phyloP scores from a whole-genome alignment of 2,797 vertebrate genomes.

The Lycodopsis pacificus region DNA sequence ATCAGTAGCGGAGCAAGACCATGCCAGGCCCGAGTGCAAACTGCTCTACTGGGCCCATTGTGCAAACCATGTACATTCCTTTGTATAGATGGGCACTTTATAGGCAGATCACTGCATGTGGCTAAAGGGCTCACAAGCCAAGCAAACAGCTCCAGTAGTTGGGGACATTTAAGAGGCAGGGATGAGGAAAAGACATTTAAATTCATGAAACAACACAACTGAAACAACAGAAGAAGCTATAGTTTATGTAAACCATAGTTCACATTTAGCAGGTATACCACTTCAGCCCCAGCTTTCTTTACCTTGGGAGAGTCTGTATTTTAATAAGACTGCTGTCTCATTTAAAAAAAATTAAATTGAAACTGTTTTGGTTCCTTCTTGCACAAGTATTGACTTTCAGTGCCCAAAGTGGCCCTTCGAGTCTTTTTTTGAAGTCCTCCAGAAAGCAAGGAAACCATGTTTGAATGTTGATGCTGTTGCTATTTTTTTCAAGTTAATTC shows the following conservation, averaged over 20 bases:
- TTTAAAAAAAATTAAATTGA: conserved; percentile 25
- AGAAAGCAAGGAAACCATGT: conserved; percentile 30
- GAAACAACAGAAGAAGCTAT: neutral
- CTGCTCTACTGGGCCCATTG: neutral
- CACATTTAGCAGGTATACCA: neutral
- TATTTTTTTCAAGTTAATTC: conserved; percentile 40
- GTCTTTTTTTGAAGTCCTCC: conserved; percentile 30
- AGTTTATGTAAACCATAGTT: neutral
- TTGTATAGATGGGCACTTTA: neutral
- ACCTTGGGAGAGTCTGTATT: conserved; percentile 16
- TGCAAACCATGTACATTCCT: neutral
- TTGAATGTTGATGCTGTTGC: conserved; percentile 50
- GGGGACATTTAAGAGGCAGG: neutral
- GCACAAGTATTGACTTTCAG: conserved; percentile 49
- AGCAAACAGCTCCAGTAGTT: neutral
- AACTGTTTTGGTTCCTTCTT: conserved; percentile 25
- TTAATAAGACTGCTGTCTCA: conserved; percentile 36
- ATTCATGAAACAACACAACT: conserved; percentile 14
- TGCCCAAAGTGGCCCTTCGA: conserved; percentile 17
- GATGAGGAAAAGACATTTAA: conserved; percentile 2
- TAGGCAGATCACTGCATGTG: neutral
- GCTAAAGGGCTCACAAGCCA: conserved; percentile 3
- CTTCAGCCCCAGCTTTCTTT: neutral
- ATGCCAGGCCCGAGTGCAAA: neutral
- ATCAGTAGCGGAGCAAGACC: neutral